phyloP scores from a whole-genome alignment of 2,797 vertebrate genomes.

The Brotula barbata region DNA sequence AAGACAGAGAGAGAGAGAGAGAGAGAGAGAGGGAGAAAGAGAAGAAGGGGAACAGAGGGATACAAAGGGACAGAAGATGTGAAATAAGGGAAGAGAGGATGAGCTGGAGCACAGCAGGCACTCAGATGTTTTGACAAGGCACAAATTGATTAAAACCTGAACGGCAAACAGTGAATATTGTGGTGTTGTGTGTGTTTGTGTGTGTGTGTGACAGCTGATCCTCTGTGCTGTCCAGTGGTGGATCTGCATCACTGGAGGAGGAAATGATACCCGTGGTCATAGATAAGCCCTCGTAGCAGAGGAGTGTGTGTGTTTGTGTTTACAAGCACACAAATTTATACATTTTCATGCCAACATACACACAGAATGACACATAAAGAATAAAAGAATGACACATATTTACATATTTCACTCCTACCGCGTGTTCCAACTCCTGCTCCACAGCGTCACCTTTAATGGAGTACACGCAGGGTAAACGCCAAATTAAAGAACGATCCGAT shows the following conservation, averaged over 20 bases:
- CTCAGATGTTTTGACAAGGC: conserved; percentile 51
- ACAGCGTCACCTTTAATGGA: too few relatives aligned
- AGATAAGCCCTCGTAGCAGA: conserved; percentile 42
- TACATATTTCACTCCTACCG: too few relatives aligned
- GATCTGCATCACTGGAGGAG: conserved; percentile 38
- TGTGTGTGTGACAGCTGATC: conserved; percentile 27
- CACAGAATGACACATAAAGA: conserved; percentile 1
- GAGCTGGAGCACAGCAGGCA: conserved; percentile 15
- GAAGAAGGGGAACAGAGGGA: neutral
- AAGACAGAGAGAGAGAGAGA: conserved; percentile 8
- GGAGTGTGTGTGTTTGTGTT: neutral
- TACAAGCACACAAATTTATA: neutral
- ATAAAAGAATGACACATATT: too few relatives aligned
- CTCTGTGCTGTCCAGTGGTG: conserved; percentile 34
- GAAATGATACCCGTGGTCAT: conserved; percentile 38
- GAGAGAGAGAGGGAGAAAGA: neutral
- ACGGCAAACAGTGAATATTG: conserved; percentile 36
- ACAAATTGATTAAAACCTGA: conserved; percentile 54
- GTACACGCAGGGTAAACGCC: too few relatives aligned
- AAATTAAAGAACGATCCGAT: conserved; percentile 16
- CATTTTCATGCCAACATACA: neutral
- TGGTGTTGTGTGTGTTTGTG: neutral
- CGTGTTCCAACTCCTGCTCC: too few relatives aligned
- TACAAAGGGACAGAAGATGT: neutral
- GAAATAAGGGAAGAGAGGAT: neutral